These are phyloP conservation scores for Threskiornis aethiopicus DNA, from an alignment of 2,797 vertebrate genomes.

Conservation along the genomic window DNA sequence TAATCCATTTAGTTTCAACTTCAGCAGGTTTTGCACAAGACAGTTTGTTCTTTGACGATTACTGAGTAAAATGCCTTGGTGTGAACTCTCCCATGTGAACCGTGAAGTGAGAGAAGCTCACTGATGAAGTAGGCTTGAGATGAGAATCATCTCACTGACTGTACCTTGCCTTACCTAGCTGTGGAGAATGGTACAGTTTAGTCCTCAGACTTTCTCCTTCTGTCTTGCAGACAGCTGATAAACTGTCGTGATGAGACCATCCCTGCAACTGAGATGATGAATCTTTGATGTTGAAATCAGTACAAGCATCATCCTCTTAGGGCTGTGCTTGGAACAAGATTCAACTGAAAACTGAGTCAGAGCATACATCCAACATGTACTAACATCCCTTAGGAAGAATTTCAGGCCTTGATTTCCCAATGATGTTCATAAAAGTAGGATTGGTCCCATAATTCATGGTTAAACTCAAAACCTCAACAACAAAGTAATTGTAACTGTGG, in stretches of 20 bases:
- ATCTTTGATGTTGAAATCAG: constrained; percentile 16
- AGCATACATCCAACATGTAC: background rate
- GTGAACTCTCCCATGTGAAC: background rate
- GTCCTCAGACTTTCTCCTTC: background rate
- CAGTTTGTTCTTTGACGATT: background rate
- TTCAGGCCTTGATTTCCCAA: constrained; percentile 16
- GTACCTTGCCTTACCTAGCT: background rate
- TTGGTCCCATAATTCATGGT: background rate
- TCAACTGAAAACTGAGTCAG: constrained; percentile 25
- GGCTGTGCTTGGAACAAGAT: background rate
- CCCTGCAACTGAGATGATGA: background rate
- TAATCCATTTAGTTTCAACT: background rate
- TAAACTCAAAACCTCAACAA: background rate
- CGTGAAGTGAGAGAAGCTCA: background rate
- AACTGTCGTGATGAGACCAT: background rate
- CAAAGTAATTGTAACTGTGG: background rate
- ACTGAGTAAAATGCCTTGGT: background rate
- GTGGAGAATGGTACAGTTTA: background rate
- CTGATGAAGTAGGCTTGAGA: background rate
- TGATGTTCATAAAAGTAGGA: constrained; percentile 7
- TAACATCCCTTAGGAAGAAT: background rate
- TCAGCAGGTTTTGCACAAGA: background rate
- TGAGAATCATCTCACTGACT: background rate
- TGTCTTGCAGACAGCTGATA: background rate
- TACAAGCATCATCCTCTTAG: background rate